A percentile compares a stretch with the other conserved stretches of the same genome.
Conservation (phyloP, 2,797 vertebrate species). For the Sarcophilus harrisii region DNA sequence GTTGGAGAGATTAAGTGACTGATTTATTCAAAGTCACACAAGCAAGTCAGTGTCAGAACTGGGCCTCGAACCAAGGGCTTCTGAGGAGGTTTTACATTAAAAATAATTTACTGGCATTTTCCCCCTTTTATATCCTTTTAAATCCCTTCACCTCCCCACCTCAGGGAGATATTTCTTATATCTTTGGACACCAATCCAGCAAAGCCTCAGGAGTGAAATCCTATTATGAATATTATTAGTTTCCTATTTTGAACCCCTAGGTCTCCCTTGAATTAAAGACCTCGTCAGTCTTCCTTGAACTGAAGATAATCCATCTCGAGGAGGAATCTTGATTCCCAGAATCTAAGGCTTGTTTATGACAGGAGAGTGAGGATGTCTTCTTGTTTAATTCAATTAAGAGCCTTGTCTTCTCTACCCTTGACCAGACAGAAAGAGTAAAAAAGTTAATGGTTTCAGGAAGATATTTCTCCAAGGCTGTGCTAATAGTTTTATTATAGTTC, state of each 20-base stretch:
- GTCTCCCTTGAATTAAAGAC: not conserved
- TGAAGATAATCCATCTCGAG: not conserved
- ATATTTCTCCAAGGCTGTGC: not conserved
- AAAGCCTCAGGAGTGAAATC: not conserved
- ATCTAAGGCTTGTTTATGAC: not conserved
- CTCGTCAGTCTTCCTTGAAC: no score
- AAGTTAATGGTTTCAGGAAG: not conserved
- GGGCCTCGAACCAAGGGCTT: not conserved
- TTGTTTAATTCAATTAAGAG: not conserved
- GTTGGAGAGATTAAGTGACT: not conserved
- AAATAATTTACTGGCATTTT: not conserved
- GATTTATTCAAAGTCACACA: not conserved
- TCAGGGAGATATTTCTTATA: not conserved
- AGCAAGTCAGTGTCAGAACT: not conserved
- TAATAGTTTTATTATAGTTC: not conserved
- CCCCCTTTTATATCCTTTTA: not conserved
- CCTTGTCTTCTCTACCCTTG: not conserved
- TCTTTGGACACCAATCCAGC: not conserved
- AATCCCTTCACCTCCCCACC: not conserved
- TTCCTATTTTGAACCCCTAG: not conserved
- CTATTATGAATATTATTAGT: not conserved
- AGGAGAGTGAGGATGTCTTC: not conserved
- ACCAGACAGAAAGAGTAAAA: not conserved
- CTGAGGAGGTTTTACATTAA: not conserved
- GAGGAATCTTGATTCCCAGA: not conserved